These are phyloP conservation scores for Petrocephalus schoutedeni DNA, from an alignment of 2,797 vertebrate species.

Conservation along the genomic window DNA sequence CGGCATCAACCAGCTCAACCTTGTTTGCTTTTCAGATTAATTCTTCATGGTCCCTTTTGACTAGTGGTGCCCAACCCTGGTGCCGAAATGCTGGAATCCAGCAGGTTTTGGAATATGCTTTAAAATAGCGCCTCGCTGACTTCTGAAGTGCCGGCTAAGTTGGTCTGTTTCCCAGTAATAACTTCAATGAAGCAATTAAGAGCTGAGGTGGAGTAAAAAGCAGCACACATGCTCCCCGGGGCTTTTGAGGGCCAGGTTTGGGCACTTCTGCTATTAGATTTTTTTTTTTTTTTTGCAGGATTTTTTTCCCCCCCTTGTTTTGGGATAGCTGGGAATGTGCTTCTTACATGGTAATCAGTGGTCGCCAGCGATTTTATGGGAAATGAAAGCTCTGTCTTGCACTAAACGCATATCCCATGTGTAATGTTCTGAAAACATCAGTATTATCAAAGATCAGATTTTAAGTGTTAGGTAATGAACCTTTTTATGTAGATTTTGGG, in stretches of 20 bases:
- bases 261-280: slow-evolving; percentile 5
- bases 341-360: slow-evolving; percentile 45
- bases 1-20: slow-evolving; percentile 2
- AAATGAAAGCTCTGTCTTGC: slow-evolving; percentile 61
- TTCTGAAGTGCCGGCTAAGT: not conserved
- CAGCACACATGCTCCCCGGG: slow-evolving; percentile 26
- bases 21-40: slow-evolving; percentile 5
- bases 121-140: slow-evolving; percentile 18
- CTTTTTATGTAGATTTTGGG: slow-evolving; percentile 39
- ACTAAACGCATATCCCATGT: slow-evolving; percentile 67
- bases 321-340: slow-evolving; percentile 35
- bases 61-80: slow-evolving; percentile 13
- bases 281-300: not conserved
- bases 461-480: slow-evolving; percentile 43
- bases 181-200: slow-evolving; percentile 17
- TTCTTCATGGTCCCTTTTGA: slow-evolving; percentile 10
- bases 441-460: slow-evolving; percentile 62
- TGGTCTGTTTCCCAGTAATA: slow-evolving; percentile 31
- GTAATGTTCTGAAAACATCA: slow-evolving; percentile 49
- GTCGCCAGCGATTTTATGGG: slow-evolving; percentile 47
- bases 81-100: slow-evolving; percentile 13
- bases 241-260: slow-evolving; percentile 16
- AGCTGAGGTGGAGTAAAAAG: slow-evolving; percentile 25
- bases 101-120: slow-evolving; percentile 15
- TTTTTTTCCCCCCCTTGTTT: not conserved